Conservation (phyloP, 2,888 invertebrate genomes). For the Euplexia lucipara region DNA sequence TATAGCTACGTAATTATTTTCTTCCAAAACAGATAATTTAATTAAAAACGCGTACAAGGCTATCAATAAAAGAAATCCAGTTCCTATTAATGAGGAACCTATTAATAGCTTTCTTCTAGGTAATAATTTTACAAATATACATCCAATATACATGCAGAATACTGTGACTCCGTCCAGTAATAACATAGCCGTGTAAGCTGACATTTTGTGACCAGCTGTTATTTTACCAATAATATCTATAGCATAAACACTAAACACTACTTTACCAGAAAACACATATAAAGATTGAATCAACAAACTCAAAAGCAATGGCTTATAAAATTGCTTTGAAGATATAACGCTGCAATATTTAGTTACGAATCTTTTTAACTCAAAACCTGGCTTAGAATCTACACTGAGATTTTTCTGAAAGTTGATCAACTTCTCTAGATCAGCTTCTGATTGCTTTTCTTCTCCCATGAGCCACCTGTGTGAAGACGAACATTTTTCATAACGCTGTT, state of each 20-base stretch:
- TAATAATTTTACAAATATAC: conserved; percentile 41
- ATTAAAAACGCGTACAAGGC: conserved; percentile 42
- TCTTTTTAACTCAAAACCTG: conserved; percentile 12
- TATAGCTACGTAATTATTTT: conserved; percentile 46
- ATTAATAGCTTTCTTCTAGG: conserved; percentile 45
- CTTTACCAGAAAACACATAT: conserved; percentile 53
- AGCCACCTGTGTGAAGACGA: conserved; percentile 58
- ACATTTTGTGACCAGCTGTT: conserved; percentile 40
- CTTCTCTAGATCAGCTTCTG: conserved; percentile 48
- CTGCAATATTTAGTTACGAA: conserved; percentile 32
- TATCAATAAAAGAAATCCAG: conserved; percentile 51
- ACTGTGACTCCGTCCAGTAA: conserved; percentile 52
- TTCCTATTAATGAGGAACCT: conserved; percentile 30
- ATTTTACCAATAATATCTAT: conserved; percentile 71
- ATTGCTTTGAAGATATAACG: conserved; percentile 30
- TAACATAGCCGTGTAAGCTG: conserved; percentile 53
- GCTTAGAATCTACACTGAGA: not conserved
- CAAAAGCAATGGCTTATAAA: conserved; percentile 50
- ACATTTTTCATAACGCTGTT: conserved; percentile 42
- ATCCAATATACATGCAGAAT: conserved; percentile 50
- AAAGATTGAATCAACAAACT: conserved; percentile 33
- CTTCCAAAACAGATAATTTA: conserved; percentile 28
- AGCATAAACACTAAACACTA: conserved; percentile 63
- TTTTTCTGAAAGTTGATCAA: conserved; percentile 39
- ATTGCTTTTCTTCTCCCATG: conserved; percentile 50